phyloP scores from a whole-genome alignment of 2,113 vertebrate species.

The Helogale parvula region DNA sequence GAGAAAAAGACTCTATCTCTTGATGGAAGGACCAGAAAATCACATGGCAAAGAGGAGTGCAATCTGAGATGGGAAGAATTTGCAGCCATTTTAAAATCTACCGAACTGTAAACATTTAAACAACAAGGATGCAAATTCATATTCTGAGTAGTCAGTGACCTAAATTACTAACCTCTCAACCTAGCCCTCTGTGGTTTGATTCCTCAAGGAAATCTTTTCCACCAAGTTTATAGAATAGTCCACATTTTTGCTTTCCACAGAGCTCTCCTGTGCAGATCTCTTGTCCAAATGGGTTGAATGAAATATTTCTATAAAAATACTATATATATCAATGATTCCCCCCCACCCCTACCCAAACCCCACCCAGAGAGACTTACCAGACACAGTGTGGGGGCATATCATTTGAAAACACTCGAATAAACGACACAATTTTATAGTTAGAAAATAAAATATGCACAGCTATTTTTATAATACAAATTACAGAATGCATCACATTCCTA shows the following conservation, averaged over 20 bases:
- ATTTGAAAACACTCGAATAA: conserved; percentile 19
- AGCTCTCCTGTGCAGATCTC: conserved; percentile 25
- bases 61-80: neutral
- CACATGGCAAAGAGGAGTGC: neutral
- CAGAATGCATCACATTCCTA: neutral
- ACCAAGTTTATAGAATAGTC: neutral
- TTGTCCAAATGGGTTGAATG: neutral
- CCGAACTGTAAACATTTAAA: neutral
- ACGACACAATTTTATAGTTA: conserved; percentile 23
- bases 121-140: neutral
- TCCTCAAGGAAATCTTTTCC: conserved; percentile 19
- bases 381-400: neutral
- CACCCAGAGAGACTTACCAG: neutral
- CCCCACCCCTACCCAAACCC: neutral
- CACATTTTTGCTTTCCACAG: neutral
- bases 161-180: neutral
- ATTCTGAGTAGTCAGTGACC: neutral
- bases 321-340: neutral
- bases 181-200: neutral
- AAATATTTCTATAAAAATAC: conserved; percentile 14
- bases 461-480: conserved; percentile 14
- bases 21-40: neutral
- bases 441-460: neutral
- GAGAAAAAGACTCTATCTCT: neutral
- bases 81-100: neutral